Base-by-base conservation (phyloP, 2,797 vertebrate genomes). In the Dendrocincla tyrannina region DNA sequence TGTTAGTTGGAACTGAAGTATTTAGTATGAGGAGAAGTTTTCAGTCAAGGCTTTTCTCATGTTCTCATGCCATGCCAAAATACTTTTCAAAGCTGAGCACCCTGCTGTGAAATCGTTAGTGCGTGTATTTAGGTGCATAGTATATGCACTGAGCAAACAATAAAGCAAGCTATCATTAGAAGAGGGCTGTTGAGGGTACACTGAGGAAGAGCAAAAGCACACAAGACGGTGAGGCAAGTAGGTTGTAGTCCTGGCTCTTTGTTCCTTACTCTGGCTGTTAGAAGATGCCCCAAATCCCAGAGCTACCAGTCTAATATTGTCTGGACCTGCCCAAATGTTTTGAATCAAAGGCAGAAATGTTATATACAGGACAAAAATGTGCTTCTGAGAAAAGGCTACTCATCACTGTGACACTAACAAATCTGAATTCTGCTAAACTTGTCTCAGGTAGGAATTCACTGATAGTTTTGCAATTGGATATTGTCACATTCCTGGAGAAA, bases 381-480 rank as follows among this genome's bases (percentile, higher is more conserved):
- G 5, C n/a, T 67, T 56, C 63, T 74, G 63, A 86, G 59, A 8
- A 70, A 79, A 70, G 67, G 12, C 49, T 79, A 15, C 59, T 88
- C 25, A 37, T 81, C 41, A 8, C 19, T 66, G 63, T 84, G 69
- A 76, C 73, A 63, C 30, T 76, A 73, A n/a, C 7, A 73, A 88
- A 91, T 55, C 28, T 80, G 60, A 85, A 12, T 89, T 90, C 63
- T 94, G 33, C 25, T 92, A 22, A 70, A 49, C 41, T 87, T 94
- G 88, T 55, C 85, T 86, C 15, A 10, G 79, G 80, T 90, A 42
- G 63, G 55, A 92, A 35, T 84, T 88, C 39, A 69, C 49, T 53
- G 72, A 17, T 91, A 68, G 47, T 93, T 91, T 93, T 84, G 75
- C 67, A 84, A 63, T 60, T 95, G 83, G 33, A 44, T 88, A 59